These are phyloP conservation scores for Periphyllus acericola DNA, from an alignment of 2,888 invertebrate species.

Conservation along the genomic window DNA sequence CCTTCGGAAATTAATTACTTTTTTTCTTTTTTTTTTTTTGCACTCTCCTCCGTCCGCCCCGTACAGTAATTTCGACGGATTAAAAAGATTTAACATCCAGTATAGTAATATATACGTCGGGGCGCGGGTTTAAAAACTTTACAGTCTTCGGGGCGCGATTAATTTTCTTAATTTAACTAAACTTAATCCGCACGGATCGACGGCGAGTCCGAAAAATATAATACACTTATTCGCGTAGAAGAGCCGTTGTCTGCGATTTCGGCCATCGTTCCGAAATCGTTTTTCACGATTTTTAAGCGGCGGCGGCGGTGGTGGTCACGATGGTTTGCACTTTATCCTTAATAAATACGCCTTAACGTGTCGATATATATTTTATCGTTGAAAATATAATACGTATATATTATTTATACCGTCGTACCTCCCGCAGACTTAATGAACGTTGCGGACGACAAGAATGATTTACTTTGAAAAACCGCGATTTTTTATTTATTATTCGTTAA, in stretches of 20 bases:
- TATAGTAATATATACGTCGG: not conserved
- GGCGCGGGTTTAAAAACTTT: conserved; percentile 42
- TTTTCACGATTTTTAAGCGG: conserved; percentile 7
- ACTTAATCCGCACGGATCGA: conserved; percentile 34
- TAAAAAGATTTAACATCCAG: conserved; percentile 50
- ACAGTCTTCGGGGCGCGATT: conserved; percentile 46
- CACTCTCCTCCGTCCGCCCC: not conserved
- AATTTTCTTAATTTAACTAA: conserved; percentile 56
- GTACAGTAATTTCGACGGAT: conserved; percentile 46
- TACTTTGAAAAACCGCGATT: conserved; percentile 29
- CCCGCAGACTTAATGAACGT: conserved; percentile 1
- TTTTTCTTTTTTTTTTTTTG: conserved; percentile 18
- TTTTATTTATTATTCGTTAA: conserved; percentile 18
- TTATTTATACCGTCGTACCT: not conserved
- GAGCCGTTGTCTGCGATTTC: not conserved
- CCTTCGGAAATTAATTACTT: conserved; percentile 46
- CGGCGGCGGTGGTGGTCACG: no score
- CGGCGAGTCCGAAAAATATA: conserved; percentile 27
- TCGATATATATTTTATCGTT: conserved; percentile 17
- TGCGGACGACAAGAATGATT: conserved; percentile 19
- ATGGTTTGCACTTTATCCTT: not conserved
- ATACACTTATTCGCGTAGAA: conserved; percentile 19
- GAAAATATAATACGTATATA: not conserved
- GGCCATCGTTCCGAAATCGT: not conserved
- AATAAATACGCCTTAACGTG: conserved; percentile 10